Conservation (phyloP, 2,888 invertebrate species). For the Acronicta psi region DNA sequence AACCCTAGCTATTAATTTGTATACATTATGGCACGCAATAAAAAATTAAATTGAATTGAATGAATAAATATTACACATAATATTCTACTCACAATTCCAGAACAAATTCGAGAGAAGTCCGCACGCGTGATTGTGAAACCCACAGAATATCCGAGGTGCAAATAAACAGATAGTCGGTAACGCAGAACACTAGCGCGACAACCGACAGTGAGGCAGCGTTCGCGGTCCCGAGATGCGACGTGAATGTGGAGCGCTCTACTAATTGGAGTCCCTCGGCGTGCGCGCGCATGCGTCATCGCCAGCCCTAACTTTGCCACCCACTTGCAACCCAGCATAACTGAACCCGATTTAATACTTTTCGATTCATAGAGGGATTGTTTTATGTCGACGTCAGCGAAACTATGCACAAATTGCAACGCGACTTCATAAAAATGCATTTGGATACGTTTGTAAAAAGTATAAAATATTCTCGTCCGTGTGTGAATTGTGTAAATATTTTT, state of each 20-base stretch:
- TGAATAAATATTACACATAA: background rate
- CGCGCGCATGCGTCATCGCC: conserved; percentile 46
- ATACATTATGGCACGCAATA: background rate
- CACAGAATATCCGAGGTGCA: conserved; percentile 13
- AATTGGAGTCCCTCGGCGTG: conserved; percentile 38
- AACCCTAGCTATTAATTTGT: too few species aligned
- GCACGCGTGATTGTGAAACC: conserved; percentile 2
- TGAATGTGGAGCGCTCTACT: conserved; percentile 40
- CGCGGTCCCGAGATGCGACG: conserved; percentile 29
- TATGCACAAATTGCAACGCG: conserved; percentile 25
- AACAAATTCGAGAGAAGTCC: conserved; percentile 10
- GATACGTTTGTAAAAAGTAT: too few species aligned
- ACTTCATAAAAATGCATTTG: conserved; percentile 13
- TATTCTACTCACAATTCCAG: conserved; percentile 17
- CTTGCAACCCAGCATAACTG: conserved; percentile 24
- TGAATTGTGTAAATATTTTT: too few species aligned
- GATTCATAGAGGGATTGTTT: conserved; percentile 34
- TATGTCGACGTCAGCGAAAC: conserved; percentile 9
- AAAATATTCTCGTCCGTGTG: too few species aligned
- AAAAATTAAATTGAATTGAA: background rate
- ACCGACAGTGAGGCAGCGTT: conserved; percentile 5
- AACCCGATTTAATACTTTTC: conserved; percentile 52
- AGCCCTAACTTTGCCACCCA: conserved; percentile 30
- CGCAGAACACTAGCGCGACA: background rate
- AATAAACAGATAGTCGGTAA: conserved; percentile 32